Percentiles rank a stretch among this genome's conserved stretches.
Evolutionary conservation across 2,113 vertebrate species (phyloP).

Genomic region (Loxodonta africana): DNA sequence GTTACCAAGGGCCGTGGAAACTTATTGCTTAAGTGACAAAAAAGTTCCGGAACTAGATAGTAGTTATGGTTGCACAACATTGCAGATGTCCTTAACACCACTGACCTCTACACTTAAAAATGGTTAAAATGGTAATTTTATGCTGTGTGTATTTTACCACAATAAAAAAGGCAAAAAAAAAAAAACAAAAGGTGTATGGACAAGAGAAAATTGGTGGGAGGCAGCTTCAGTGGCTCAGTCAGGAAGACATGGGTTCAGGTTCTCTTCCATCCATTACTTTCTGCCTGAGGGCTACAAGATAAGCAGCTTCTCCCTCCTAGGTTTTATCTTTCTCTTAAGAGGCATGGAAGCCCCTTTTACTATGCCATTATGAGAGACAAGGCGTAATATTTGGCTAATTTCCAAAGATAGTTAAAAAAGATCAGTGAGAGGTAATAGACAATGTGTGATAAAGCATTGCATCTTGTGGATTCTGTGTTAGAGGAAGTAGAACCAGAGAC

Average conservation of each 20-base stretch:
- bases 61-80: background rate
- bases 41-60: background rate
- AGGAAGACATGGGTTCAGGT: background rate
- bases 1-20: background rate
- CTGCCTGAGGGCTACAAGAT: background rate
- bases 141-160: background rate
- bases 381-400: background rate
- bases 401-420: background rate
- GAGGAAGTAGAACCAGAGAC: background rate
- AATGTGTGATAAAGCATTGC: background rate
- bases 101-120: background rate
- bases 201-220: background rate
- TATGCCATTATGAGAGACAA: background rate
- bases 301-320: too few species aligned
- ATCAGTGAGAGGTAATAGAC: background rate
- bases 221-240: background rate
- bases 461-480: background rate
- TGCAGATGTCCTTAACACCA: background rate
- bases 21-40: background rate
- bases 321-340: background rate
- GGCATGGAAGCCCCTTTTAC: background rate
- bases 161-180: background rate
- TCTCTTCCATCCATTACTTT: background rate
- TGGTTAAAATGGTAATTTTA: background rate
- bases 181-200: background rate